Evolutionary conservation across 2,888 invertebrate species (phyloP).

Genomic region (Leptura quadrifasciata): DNA sequence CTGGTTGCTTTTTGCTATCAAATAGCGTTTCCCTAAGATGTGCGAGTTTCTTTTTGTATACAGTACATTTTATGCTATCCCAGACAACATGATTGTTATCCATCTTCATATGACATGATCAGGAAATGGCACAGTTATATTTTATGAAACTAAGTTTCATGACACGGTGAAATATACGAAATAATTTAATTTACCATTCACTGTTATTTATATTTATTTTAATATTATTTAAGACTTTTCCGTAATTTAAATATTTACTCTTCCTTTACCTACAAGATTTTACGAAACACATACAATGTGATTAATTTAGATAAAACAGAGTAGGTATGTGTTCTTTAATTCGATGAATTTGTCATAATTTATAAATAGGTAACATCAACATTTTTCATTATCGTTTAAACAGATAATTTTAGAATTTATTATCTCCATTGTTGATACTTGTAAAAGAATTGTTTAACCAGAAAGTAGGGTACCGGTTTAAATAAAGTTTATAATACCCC

Average conservation of each 20-base stretch:
- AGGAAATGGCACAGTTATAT: no score
- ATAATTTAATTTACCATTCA: no score
- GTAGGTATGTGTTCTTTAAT: neutral
- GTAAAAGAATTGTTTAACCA: slow-evolving; percentile 2
- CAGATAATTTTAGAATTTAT: neutral
- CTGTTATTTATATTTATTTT: neutral
- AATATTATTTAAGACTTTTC: neutral
- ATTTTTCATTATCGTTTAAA: slow-evolving; percentile 10
- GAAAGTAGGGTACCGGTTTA: neutral
- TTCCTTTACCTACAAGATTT: neutral
- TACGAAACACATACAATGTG: slow-evolving; percentile 1
- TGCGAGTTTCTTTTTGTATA: no score
- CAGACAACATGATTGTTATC: no score
- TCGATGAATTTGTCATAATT: slow-evolving; percentile 4
- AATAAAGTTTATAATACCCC: slow-evolving; percentile 7
- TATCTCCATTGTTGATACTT: slow-evolving; percentile 1
- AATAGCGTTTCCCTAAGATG: no score
- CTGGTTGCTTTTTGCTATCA: no score
- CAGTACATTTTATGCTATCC: no score
- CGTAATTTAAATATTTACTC: slow-evolving; percentile 18
- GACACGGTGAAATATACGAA: no score
- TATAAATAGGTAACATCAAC: neutral
- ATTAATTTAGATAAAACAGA: slow-evolving; percentile 7
- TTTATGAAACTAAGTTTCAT: no score
- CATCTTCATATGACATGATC: no score